Percentiles rank a stretch among this genome's conserved stretches.
Evolutionary conservation across 2,888 invertebrate genomes (phyloP).

Genomic region (Ormyrus rosae): DNA sequence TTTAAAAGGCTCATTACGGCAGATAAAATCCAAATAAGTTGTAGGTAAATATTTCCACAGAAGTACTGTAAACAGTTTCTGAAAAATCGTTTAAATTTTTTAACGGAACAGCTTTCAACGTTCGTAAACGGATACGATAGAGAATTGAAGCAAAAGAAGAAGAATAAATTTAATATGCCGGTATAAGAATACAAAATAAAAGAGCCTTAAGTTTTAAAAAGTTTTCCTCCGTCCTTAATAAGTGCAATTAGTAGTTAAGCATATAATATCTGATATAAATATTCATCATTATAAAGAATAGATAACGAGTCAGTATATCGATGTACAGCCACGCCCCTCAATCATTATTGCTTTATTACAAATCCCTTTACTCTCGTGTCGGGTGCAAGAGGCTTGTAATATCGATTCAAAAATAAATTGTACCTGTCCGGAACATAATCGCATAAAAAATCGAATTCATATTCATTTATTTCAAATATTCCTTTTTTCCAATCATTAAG

Average conservation of each 20-base stretch:
- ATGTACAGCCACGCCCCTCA: conserved; percentile 23
- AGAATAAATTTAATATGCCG: too few species aligned
- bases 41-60: too few species aligned
- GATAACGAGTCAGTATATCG: conserved; percentile 27
- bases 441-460: conserved; percentile 25
- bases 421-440: conserved; percentile 25
- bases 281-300: conserved; percentile 15
- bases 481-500: background rate
- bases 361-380: conserved; percentile 37
- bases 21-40: too few species aligned
- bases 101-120: too few species aligned
- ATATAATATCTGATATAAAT: too few species aligned
- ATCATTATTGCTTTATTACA: conserved; percentile 39
- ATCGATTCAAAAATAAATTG: conserved; percentile 37
- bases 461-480: conserved; percentile 15
- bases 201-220: too few species aligned
- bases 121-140: too few species aligned
- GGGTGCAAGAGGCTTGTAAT: background rate
- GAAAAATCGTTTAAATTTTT: too few species aligned
- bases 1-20: too few species aligned
- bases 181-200: too few species aligned
- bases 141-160: too few species aligned
- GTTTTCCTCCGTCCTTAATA: background rate
- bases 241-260: conserved; percentile 20
- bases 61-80: too few species aligned